Evolutionary conservation across 2,797 vertebrate genomes (phyloP), one percentile per base, ranked within the genome.

Genomic region (Lerista edwardsae): DNA sequence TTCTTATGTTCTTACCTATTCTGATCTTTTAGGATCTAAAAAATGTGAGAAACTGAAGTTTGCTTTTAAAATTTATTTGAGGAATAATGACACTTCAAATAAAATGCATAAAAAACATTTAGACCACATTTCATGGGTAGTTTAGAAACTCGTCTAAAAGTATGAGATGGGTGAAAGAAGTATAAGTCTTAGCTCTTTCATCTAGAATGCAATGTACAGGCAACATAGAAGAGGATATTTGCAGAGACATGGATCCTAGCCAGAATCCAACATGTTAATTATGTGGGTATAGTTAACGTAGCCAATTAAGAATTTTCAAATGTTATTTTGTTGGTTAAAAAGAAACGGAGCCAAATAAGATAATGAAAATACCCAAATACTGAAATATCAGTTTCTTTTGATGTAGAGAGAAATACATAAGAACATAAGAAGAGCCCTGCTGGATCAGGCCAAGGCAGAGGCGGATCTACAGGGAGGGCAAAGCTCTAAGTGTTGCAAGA

Each of bases 331-430:
- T 31, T 75, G 68, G 67, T 83, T 23, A 81, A 31, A 44, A 83
- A 19, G 82, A 83, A 6, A 14, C 15, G n/a, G 47, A 75, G 4
- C 8, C 75, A 75, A 73, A 79, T 55, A 17, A 75, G 10, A 1
- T 68, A 1, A 23, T 34, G 67, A 82, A 83, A 3, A 25, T 71
- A 71, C 61, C 82, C 68, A 72, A 89, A 80, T 31, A 25, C 29
- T 85, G n/a, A 71, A 76, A 79, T 51, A 79, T 76, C 57, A 57
- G 55, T 19, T 85, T n/a, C 2, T 0, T 51, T 23, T 80, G 39
- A 89, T 2, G 0, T 79, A 41, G 8, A 80, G 47, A 19, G 34
- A 83, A 4, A 39, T 51, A 61, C 3, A 57, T 23, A 59, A 23
- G 21, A 59, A 59, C n/a, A n/a, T n/a, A n/a, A n/a, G n/a, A n/a